These are phyloP conservation scores for Ephialtes manifestator DNA, from an alignment of 2,888 invertebrate genomes.

Conservation along the genomic window DNA sequence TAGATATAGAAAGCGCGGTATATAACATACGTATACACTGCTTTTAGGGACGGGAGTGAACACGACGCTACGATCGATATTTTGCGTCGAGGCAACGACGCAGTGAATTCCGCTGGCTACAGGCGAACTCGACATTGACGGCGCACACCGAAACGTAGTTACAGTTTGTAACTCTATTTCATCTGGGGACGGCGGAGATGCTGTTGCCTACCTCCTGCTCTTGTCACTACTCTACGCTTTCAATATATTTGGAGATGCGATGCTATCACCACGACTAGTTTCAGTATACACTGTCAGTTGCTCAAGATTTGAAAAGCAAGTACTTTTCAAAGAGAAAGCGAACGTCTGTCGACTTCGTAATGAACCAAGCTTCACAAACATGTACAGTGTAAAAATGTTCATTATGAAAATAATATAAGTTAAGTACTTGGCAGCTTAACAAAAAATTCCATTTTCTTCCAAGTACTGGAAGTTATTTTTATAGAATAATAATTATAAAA, in stretches of 20 bases:
- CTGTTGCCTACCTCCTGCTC: constrained; percentile 14
- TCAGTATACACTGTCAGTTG: constrained; percentile 5
- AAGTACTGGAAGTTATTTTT: too few species aligned
- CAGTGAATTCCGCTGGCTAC: constrained; percentile 60
- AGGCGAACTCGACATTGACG: constrained; percentile 70
- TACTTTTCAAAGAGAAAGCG: not conserved
- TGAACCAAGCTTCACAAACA: not conserved
- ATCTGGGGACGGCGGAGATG: constrained; percentile 52
- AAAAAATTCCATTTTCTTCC: too few species aligned
- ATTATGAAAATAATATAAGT: too few species aligned
- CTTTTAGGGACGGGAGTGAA: constrained; percentile 47
- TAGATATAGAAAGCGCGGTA: constrained; percentile 13
- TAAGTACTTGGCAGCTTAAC: too few species aligned
- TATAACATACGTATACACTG: constrained; percentile 33
- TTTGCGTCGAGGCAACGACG: constrained; percentile 62
- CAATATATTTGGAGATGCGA: constrained; percentile 43
- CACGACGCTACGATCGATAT: constrained; percentile 58
- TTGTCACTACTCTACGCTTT: constrained; percentile 34
- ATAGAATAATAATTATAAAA: too few species aligned
- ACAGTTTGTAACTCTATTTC: constrained; percentile 84
- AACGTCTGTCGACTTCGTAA: not conserved
- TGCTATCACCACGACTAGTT: constrained; percentile 12
- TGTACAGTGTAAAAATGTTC: too few species aligned
- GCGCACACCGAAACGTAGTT: constrained; percentile 81
- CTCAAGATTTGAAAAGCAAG: constrained; percentile 10